phyloP scores from a whole-genome alignment of 2,888 invertebrate species.

The Amphipyra berbera region DNA sequence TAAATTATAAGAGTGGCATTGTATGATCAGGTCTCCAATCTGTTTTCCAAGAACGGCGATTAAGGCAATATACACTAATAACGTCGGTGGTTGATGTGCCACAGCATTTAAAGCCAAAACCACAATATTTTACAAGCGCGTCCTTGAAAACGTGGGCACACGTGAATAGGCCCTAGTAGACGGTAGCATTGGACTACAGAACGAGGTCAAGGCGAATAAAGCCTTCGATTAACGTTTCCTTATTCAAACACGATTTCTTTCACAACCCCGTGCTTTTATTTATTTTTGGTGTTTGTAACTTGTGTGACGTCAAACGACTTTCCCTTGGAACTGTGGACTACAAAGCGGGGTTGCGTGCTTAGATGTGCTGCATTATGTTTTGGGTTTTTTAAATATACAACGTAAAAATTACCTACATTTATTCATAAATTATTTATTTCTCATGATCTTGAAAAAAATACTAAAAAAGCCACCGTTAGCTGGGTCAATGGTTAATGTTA shows the following conservation, averaged over 20 bases:
- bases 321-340: slow-evolving; percentile 31
- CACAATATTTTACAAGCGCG: slow-evolving; percentile 41
- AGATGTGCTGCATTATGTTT: slow-evolving; percentile 39
- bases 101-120: slow-evolving; percentile 30
- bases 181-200: slow-evolving; percentile 62
- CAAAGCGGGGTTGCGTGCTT: slow-evolving; percentile 32
- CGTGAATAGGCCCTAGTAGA: slow-evolving; percentile 55
- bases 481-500: background rate
- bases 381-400: background rate
- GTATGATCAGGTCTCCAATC: background rate
- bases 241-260: slow-evolving; percentile 63
- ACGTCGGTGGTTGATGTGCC: background rate
- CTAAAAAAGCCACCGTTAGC: background rate
- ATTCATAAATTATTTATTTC: no score
- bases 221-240: slow-evolving; percentile 64
- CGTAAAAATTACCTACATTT: no score
- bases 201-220: slow-evolving; percentile 64
- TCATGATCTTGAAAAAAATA: no score
- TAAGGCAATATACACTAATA: no score
- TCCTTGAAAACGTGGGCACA: slow-evolving; percentile 62
- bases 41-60: no score
- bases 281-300: slow-evolving; percentile 51
- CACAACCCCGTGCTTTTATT: slow-evolving; percentile 52
- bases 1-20: background rate
- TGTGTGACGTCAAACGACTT: slow-evolving; percentile 50